Conservation (phyloP, 1,140 invertebrate species). For the Sogatella furcifera region DNA sequence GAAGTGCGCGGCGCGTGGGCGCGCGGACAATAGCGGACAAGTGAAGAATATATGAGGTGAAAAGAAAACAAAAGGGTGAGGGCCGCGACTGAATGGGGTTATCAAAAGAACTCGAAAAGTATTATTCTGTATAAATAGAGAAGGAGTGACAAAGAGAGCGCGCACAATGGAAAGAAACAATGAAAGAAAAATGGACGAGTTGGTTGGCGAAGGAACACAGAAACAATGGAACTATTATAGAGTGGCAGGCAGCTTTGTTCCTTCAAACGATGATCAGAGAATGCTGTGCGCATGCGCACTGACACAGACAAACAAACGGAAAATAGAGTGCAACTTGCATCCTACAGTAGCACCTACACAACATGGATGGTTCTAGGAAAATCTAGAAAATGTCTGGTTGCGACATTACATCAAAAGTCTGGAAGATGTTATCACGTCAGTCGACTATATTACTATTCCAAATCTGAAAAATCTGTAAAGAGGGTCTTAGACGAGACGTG, state of each 20-base stretch:
- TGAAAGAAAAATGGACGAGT: conserved; percentile 22
- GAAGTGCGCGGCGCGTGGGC: not conserved
- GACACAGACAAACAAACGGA: too few relatives aligned
- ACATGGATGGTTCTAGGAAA: too few relatives aligned
- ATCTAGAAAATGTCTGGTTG: too few relatives aligned
- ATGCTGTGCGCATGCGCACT: not conserved
- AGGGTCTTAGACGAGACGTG: too few relatives aligned
- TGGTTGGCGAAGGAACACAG: conserved; percentile 16
- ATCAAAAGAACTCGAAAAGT: conserved; percentile 25
- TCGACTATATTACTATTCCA: too few relatives aligned
- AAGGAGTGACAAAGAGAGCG: conserved; percentile 7
- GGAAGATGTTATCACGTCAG: too few relatives aligned
- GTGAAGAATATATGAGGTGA: conserved; percentile 24
- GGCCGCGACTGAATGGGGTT: conserved; percentile 19
- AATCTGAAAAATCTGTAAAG: too few relatives aligned
- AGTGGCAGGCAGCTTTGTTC: conserved; percentile 7
- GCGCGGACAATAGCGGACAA: conserved; percentile 15
- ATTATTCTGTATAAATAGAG: conserved; percentile 24
- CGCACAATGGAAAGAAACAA: conserved; percentile 22
- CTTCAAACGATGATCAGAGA: not conserved
- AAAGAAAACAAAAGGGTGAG: conserved; percentile 21
- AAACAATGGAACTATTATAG: conserved; percentile 4
- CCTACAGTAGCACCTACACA: too few relatives aligned
- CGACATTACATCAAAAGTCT: too few relatives aligned
- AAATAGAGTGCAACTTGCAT: too few relatives aligned